These are phyloP conservation scores for Timandra comae DNA, from an alignment of 2,888 invertebrate species.

Conservation along the genomic window DNA sequence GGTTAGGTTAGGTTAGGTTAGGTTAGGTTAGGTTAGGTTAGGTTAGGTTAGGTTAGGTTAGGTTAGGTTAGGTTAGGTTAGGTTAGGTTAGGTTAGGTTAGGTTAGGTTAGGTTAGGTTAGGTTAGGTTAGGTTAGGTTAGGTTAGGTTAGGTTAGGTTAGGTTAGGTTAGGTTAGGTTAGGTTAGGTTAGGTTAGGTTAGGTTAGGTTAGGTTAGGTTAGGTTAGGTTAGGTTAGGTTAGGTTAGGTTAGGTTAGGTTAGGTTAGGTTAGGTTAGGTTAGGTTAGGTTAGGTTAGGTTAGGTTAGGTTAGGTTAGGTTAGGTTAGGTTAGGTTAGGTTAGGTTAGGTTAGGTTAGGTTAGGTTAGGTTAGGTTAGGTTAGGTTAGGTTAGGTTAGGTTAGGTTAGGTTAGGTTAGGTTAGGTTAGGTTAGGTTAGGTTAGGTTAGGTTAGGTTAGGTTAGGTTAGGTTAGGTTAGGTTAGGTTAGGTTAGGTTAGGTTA, in stretches of 20 bases:
- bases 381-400: slow-evolving; percentile 9
- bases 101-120: slow-evolving; percentile 9
- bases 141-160: slow-evolving; percentile 4
- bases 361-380: slow-evolving; percentile 5
- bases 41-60: slow-evolving; percentile 9
- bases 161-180: slow-evolving; percentile 1
- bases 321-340: slow-evolving; percentile 9
- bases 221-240: slow-evolving; percentile 3
- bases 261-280: slow-evolving; percentile 3
- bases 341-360: slow-evolving; percentile 9
- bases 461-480: slow-evolving; percentile 13
- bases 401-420: slow-evolving; percentile 4
- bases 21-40: slow-evolving; percentile 6
- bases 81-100: slow-evolving; percentile 9
- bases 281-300: slow-evolving; percentile 5
- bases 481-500: slow-evolving; percentile 13
- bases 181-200: slow-evolving; percentile 4
- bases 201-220: slow-evolving; percentile 4
- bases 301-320: slow-evolving; percentile 9
- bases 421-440: slow-evolving; percentile 13
- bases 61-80: slow-evolving; percentile 9
- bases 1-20: slow-evolving; percentile 3
- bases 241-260: slow-evolving; percentile 3
- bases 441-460: slow-evolving; percentile 13
- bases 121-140: slow-evolving; percentile 8